Evolutionary conservation across 2,113 vertebrate species (phyloP).

Genomic region (Paramisgurnus dabryanus): DNA sequence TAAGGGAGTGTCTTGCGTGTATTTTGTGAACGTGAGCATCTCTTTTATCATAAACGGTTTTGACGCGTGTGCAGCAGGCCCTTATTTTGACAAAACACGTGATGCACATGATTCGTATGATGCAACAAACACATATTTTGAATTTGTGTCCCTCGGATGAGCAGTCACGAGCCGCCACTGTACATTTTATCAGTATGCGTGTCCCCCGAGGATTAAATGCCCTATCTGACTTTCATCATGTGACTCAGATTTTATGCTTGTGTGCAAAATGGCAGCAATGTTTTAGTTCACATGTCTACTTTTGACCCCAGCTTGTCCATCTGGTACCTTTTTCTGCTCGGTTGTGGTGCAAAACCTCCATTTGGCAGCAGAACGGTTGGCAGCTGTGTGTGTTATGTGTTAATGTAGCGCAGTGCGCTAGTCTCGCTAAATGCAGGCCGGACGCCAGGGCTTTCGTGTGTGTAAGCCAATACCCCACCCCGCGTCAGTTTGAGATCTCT

Average conservation of each 20-base stretch:
- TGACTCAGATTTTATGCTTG: neutral
- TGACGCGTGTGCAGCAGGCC: too few relatives aligned
- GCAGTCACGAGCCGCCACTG: too few relatives aligned
- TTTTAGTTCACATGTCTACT: slow-evolving; percentile 3
- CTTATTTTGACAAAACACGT: too few relatives aligned
- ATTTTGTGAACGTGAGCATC: too few relatives aligned
- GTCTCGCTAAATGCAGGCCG: slow-evolving; percentile 32
- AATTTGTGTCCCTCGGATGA: too few relatives aligned
- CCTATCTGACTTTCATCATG: neutral
- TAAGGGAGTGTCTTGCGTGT: too few relatives aligned
- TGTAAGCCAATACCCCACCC: slow-evolving; percentile 59
- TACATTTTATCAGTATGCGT: too few relatives aligned
- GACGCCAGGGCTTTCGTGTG: slow-evolving; percentile 51
- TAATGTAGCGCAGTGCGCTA: slow-evolving; percentile 24
- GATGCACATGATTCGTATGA: too few relatives aligned
- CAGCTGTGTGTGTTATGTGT: slow-evolving; percentile 41
- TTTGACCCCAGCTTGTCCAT: neutral
- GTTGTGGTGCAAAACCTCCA: slow-evolving; percentile 39
- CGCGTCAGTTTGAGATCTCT: slow-evolving; percentile 55
- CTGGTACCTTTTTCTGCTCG: slow-evolving; percentile 33
- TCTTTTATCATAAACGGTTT: too few relatives aligned
- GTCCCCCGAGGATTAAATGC: too few relatives aligned
- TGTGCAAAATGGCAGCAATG: neutral
- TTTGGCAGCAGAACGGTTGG: slow-evolving; percentile 47
- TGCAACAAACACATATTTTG: too few relatives aligned